Evolutionary conservation across 2,797 vertebrate species (phyloP).

Genomic region (Okamejei kenojei): DNA sequence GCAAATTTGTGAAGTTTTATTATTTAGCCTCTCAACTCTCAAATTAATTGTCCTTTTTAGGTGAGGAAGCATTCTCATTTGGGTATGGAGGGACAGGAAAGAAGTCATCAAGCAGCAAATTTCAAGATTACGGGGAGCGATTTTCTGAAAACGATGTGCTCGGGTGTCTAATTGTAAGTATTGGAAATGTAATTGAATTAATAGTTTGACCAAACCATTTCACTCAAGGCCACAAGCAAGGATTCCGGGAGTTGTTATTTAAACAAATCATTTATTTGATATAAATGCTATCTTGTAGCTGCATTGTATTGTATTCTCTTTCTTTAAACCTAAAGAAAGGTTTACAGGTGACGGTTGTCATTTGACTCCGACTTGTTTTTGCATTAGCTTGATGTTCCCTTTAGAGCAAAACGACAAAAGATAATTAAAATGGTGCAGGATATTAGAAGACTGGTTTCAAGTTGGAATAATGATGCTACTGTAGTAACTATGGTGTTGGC

Average conservation of each 20-base stretch:
- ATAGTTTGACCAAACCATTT: not conserved
- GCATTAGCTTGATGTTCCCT: not conserved
- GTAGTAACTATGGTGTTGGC: not conserved
- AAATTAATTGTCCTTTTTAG: constrained; percentile 49
- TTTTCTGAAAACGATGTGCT: constrained; percentile 87
- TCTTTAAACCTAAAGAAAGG: not conserved
- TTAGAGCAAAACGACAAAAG: not conserved
- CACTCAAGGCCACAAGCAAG: not conserved
- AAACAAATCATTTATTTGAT: not conserved
- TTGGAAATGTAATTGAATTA: not conserved
- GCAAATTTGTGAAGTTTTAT: not conserved
- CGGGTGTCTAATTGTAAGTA: constrained; percentile 78
- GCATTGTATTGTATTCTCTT: not conserved
- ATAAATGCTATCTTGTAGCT: not conserved
- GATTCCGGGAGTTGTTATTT: not conserved
- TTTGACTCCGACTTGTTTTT: not conserved
- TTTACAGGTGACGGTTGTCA: not conserved
- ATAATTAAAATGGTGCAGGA: not conserved
- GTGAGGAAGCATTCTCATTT: constrained; percentile 82
- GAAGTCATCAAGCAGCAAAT: constrained; percentile 79
- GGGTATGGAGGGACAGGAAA: constrained; percentile 88
- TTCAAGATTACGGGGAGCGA: constrained; percentile 78
- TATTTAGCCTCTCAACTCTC: not conserved
- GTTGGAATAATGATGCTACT: not conserved
- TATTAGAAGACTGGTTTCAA: not conserved